Evolutionary conservation across 2,797 vertebrate genomes (phyloP).

Genomic region (Arctocebus calabarensis): DNA sequence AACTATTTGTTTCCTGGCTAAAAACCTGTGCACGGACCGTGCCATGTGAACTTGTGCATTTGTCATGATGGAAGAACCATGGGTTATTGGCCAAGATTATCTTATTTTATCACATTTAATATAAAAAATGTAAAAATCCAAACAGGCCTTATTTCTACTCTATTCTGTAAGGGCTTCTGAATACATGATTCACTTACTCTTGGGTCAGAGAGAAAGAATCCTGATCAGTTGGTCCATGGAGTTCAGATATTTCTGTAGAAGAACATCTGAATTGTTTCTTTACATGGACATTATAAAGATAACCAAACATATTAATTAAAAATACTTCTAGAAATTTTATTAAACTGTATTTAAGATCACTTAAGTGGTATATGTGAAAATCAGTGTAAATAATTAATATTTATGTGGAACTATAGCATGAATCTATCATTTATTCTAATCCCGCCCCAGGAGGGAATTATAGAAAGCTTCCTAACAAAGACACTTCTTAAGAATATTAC

Average conservation of each 20-base stretch:
- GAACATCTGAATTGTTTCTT: constrained; percentile 10
- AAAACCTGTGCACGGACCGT: too few species aligned
- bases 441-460: neutral
- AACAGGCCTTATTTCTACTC: neutral
- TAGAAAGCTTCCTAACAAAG: constrained; percentile 36
- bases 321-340: neutral
- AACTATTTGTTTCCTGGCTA: too few species aligned
- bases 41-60: too few species aligned
- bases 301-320: neutral
- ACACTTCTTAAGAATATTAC: constrained; percentile 5
- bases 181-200: neutral
- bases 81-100: too few species aligned
- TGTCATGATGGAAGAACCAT: too few species aligned
- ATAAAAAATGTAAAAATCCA: neutral
- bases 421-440: constrained; percentile 19
- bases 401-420: neutral
- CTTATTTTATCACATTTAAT: neutral
- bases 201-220: neutral
- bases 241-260: neutral
- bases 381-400: neutral
- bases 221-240: neutral
- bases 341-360: constrained; percentile 35
- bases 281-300: neutral
- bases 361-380: neutral
- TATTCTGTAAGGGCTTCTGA: neutral